Percentiles rank a stretch among this genome's conserved stretches.
Evolutionary conservation across 2,888 invertebrate genomes (phyloP).

Genomic region (Chrysina gloriosa): DNA sequence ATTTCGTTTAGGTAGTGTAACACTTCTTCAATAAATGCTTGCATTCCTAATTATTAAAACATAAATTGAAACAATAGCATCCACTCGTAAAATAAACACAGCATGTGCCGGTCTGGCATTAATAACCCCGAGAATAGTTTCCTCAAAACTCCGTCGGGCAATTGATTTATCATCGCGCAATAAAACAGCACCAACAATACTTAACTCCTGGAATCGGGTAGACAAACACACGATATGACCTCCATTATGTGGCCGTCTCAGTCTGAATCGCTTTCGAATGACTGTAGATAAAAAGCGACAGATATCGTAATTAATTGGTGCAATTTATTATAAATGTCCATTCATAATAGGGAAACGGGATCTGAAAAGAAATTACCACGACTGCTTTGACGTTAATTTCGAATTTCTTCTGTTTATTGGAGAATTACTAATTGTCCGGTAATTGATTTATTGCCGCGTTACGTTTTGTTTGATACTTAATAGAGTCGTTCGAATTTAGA

Average conservation of each 20-base stretch:
- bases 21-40: no score
- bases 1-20: no score
- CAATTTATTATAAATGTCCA: conserved; percentile 44
- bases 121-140: conserved; percentile 4
- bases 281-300: conserved; percentile 36
- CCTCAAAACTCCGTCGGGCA: conserved; percentile 5
- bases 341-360: conserved; percentile 48
- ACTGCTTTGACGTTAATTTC: conserved; percentile 48
- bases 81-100: not conserved
- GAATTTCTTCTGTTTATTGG: conserved; percentile 57
- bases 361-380: conserved; percentile 46
- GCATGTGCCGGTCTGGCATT: not conserved
- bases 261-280: not conserved
- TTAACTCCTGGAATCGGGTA: conserved; percentile 9
- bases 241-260: conserved; percentile 19
- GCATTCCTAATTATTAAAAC: no score
- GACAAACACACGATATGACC: conserved; percentile 27
- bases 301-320: conserved; percentile 41
- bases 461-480: conserved; percentile 43
- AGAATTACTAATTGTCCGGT: conserved; percentile 62
- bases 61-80: not conserved
- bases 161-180: conserved; percentile 29
- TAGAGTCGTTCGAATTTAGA: conserved; percentile 30
- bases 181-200: conserved; percentile 10
- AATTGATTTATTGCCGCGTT: conserved; percentile 61